Percentiles rank a stretch among this genome's conserved stretches.
Conservation (phyloP, 2,113 vertebrate genomes). For the Vidua chalybeata region DNA sequence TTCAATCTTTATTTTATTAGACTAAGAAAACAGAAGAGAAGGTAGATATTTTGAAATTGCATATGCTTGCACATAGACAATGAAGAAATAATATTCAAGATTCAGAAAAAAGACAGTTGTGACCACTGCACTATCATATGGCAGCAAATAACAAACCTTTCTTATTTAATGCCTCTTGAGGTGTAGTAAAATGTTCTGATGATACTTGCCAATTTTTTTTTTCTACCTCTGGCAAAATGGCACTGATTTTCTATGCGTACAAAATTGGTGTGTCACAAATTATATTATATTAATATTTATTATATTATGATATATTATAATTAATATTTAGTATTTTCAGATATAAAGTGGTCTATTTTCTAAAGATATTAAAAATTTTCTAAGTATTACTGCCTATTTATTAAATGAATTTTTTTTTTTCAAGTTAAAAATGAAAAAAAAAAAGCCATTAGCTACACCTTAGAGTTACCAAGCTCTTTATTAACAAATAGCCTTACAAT, state of each 20-base stretch:
- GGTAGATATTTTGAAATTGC: neutral
- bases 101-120: neutral
- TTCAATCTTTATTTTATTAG: neutral
- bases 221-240: neutral
- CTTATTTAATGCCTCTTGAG: neutral
- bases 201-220: neutral
- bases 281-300: neutral
- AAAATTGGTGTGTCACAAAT: neutral
- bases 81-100: neutral
- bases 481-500: neutral
- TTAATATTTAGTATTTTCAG: neutral
- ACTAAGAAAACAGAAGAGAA: neutral
- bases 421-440: neutral
- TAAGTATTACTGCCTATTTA: neutral
- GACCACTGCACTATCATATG: neutral
- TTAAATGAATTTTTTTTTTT: neutral
- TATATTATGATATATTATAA: too few relatives aligned
- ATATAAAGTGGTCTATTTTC: neutral
- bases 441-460: neutral
- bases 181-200: neutral
- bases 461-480: neutral
- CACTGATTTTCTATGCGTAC: neutral
- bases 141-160: neutral
- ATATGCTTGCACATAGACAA: rapidly evolving
- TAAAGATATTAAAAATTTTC: neutral